Percentiles rank a stretch among this genome's conserved stretches.
Conservation (phyloP, 2,797 vertebrate species). For the Brachymystax lenok region DNA sequence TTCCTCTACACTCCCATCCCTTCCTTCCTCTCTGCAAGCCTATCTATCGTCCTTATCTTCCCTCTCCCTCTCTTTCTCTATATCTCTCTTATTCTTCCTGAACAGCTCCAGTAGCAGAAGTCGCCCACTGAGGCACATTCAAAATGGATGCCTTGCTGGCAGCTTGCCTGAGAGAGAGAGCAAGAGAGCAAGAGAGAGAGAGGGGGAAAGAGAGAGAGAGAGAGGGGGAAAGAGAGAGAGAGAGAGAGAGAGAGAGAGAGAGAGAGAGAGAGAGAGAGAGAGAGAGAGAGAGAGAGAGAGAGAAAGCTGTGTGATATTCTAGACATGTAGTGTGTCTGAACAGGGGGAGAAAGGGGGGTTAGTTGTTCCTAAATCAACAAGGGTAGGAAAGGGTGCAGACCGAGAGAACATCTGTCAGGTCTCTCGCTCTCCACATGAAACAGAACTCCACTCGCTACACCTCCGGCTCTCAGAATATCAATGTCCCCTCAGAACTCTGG, state of each 20-base stretch:
- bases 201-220: no score
- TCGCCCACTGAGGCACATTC: conserved; percentile 47
- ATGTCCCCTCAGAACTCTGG: neutral
- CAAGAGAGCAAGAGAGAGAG: no score
- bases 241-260: neutral
- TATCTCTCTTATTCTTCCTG: conserved; percentile 8
- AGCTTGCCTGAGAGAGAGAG: conserved; percentile 33
- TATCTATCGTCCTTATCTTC: neutral
- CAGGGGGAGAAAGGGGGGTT: conserved; percentile 8
- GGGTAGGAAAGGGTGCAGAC: neutral
- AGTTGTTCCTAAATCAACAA: conserved; percentile 29
- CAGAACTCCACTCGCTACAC: neutral
- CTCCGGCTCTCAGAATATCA: neutral
- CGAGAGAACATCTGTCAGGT: neutral
- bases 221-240: no score
- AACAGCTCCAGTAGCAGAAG: neutral
- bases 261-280: conserved; percentile 43
- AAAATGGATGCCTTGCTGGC: conserved; percentile 58
- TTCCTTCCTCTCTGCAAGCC: neutral
- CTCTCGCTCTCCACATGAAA: neutral
- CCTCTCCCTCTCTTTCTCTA: conserved; percentile 7
- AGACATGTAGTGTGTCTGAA: conserved; percentile 9
- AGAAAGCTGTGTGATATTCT: conserved; percentile 1
- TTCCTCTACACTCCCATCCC: neutral
- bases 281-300: conserved; percentile 28